A percentile compares a stretch with the other conserved stretches of the same genome.
phyloP scores from a whole-genome alignment of 92 coral and sea anemone genomes.

The Desmophyllum pertusum region DNA sequence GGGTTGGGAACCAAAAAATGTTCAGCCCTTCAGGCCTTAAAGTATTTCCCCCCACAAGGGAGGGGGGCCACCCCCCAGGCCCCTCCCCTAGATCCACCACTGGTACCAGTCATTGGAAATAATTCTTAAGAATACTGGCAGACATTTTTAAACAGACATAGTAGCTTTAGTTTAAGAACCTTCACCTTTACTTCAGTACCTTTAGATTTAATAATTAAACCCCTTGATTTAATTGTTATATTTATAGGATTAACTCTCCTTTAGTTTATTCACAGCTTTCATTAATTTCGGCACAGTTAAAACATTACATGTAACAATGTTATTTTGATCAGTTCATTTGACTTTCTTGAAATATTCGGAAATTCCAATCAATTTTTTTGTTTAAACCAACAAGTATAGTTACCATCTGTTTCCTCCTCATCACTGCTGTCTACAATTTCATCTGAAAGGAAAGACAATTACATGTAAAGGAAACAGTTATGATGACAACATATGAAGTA shows the following conservation, averaged over 20 bases:
- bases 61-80: too few species aligned
- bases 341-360: too few species aligned
- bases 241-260: not conserved
- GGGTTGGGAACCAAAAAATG: too few species aligned
- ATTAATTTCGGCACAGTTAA: not conserved
- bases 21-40: too few species aligned
- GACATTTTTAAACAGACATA: not conserved
- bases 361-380: too few species aligned
- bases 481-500: not conserved
- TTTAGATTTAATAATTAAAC: not conserved
- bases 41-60: too few species aligned
- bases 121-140: not conserved
- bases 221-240: not conserved
- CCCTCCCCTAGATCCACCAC: too few species aligned
- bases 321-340: not conserved
- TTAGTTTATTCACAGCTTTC: not conserved
- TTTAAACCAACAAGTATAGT: slow-evolving; percentile 2
- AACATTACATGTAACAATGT: too few species aligned
- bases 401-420: slow-evolving; percentile 66
- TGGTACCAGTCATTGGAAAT: not conserved
- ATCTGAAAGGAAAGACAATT: slow-evolving; percentile 42
- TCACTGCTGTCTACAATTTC: slow-evolving; percentile 56
- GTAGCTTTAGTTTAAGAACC: not conserved
- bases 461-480: not conserved
- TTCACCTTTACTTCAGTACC: not conserved